Conservation (phyloP, 2,888 invertebrate genomes). For the Drosophila setosimentum region DNA sequence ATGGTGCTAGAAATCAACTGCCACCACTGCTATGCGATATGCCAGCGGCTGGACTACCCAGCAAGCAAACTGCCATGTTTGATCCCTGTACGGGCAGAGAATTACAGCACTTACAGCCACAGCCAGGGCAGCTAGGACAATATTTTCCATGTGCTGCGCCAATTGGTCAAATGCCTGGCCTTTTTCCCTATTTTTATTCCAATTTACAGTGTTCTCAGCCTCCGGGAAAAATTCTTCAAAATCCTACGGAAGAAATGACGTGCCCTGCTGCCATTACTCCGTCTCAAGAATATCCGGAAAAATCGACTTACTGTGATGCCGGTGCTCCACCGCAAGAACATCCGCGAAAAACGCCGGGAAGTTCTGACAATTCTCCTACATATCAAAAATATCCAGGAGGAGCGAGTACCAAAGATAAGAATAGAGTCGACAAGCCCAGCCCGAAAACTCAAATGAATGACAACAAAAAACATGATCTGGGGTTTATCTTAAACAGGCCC, state of each 20-base stretch:
- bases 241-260: background rate
- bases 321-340: too few species aligned
- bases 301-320: background rate
- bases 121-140: too few species aligned
- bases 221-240: background rate
- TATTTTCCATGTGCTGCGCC: background rate
- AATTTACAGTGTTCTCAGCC: constrained; percentile 2
- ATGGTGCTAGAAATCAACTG: background rate
- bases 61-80: constrained; percentile 23
- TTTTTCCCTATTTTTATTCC: constrained; percentile 5
- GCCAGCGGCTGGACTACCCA: constrained; percentile 65
- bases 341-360: background rate
- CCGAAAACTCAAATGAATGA: background rate
- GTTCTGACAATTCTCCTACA: background rate
- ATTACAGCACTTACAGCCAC: background rate
- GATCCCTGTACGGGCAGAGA: constrained; percentile 66
- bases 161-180: background rate
- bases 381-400: background rate
- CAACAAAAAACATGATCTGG: background rate
- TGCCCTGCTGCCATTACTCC: background rate
- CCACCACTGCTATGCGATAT: background rate
- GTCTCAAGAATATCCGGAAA: background rate
- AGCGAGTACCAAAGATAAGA: background rate
- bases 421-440: background rate
- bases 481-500: background rate